A percentile compares a stretch with the other conserved stretches of the same genome.
Evolutionary conservation across 2,888 invertebrate species (phyloP).

Genomic region (Philereme vetulata): DNA sequence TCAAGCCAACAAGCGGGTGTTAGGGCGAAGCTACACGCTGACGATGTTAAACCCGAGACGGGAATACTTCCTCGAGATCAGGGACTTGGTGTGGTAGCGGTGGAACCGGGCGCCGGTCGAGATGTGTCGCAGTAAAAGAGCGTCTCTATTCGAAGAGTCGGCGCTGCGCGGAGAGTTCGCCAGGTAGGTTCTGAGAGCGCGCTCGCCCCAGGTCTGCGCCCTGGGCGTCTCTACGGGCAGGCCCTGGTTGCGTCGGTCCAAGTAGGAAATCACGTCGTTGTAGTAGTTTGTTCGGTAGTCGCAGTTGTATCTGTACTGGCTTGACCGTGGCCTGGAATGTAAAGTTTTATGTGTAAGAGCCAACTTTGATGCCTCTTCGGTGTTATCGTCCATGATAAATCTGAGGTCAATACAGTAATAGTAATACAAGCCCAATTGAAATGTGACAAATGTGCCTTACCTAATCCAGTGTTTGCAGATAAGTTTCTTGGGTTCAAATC

Average conservation of each 20-base stretch:
- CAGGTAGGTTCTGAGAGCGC: constrained; percentile 88
- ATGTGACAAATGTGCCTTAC: constrained; percentile 38
- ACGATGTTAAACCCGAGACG: constrained; percentile 78
- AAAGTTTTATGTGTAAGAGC: constrained; percentile 25
- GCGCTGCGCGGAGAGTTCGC: constrained; percentile 88
- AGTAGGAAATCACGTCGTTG: constrained; percentile 92
- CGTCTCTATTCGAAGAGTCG: constrained; percentile 84
- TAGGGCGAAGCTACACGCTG: constrained; percentile 80
- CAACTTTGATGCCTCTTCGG: constrained; percentile 2
- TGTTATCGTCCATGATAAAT: background rate
- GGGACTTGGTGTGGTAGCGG: constrained; percentile 89
- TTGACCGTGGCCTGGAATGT: constrained; percentile 87
- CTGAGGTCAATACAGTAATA: background rate
- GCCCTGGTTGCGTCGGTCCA: constrained; percentile 90
- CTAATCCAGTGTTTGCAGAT: constrained; percentile 93
- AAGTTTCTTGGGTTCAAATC: constrained; percentile 86
- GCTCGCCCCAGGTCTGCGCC: constrained; percentile 94
- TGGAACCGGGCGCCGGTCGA: constrained; percentile 87
- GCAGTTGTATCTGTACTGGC: constrained; percentile 92
- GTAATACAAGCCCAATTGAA: background rate
- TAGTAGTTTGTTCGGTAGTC: constrained; percentile 94
- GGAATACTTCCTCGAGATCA: constrained; percentile 89
- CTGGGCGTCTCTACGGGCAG: constrained; percentile 87
- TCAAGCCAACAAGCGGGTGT: constrained; percentile 76
- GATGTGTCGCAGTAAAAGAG: constrained; percentile 84